Evolutionary conservation across 37 sponge, comb jelly and placozoan genomes (phyloP), one percentile per base, ranked within the genome.

Genomic region (Geodia barretti): DNA sequence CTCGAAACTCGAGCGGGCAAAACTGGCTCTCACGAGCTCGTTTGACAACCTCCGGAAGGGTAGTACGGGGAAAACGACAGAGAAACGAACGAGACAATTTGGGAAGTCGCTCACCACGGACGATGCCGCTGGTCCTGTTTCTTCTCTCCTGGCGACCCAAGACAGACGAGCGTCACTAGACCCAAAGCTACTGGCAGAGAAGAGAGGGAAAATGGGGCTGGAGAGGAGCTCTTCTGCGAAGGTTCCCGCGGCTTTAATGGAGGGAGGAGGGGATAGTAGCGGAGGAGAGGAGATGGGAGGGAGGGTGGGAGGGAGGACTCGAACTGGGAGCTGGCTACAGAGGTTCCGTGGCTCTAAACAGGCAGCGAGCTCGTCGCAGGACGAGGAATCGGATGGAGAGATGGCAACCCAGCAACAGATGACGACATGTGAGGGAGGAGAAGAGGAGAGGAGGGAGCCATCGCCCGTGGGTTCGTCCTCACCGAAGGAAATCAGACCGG

Each of bases 31-130:
- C 19, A 39, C 90, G 7, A 68, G 64, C 30, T 90, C 90, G 4
- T 77, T 90, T 62, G 86, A 90, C 5, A 85, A 80, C 29, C 62
- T 75, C 41, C 33, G 71, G 17, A 74, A n/a, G 42, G 42, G 72
- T 42, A 59, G 42, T 9, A 26, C 30, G 5, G 72, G 54, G 8
- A 86, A 79, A 39, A 71, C 70, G 24, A 17, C 70, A 7, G 66
- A 62, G 63, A 62, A 0, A 0, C 24, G 40, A 29, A 17, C 38
- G 54, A 14, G 14, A 47, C 7, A 47, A 14, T 17, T 47, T 7
- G 14, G 11, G 14, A 47, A 47, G 54, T 47, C 54, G 54, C 14
- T 47, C 11, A 47, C 54, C 54, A 47, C 14, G 14, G 54, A 47
- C 7, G 54, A 47, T 26, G 2, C 30, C 17, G 4, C 59, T 29